Evolutionary conservation across 2,113 vertebrate species (phyloP).

Genomic region (Trogon melanurus): DNA sequence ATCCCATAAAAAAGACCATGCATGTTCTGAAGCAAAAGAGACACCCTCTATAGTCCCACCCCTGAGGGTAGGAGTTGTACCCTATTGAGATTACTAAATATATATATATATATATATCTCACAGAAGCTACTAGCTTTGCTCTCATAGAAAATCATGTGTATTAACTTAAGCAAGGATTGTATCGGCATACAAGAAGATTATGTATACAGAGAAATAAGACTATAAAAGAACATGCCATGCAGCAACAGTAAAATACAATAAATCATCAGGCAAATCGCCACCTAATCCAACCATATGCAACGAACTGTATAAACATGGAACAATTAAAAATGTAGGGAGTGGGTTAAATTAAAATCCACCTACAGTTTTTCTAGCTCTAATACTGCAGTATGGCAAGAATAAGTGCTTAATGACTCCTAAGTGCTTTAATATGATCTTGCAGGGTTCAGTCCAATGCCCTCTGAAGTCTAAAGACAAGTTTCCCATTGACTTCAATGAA

Average conservation of each 20-base stretch:
- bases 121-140: background rate
- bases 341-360: background rate
- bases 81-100: background rate
- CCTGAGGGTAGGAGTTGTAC: background rate
- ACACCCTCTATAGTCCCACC: background rate
- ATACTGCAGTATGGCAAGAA: background rate
- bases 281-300: background rate
- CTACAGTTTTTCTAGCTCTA: background rate
- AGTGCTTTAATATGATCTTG: background rate
- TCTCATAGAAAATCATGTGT: background rate
- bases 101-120: background rate
- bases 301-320: background rate
- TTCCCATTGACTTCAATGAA: conserved; percentile 3
- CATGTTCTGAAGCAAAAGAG: background rate
- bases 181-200: background rate
- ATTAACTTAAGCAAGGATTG: background rate
- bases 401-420: background rate
- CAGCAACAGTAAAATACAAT: background rate
- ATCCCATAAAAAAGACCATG: background rate
- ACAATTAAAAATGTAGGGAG: background rate
- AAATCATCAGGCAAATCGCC: background rate
- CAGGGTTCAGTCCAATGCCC: background rate
- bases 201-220: background rate
- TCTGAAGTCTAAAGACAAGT: conserved; percentile 37
- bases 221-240: background rate